A percentile compares a stretch with the other conserved stretches of the same genome.
Evolutionary conservation across 1,140 invertebrate genomes (phyloP).

Genomic region (Drosophila mauritiana): DNA sequence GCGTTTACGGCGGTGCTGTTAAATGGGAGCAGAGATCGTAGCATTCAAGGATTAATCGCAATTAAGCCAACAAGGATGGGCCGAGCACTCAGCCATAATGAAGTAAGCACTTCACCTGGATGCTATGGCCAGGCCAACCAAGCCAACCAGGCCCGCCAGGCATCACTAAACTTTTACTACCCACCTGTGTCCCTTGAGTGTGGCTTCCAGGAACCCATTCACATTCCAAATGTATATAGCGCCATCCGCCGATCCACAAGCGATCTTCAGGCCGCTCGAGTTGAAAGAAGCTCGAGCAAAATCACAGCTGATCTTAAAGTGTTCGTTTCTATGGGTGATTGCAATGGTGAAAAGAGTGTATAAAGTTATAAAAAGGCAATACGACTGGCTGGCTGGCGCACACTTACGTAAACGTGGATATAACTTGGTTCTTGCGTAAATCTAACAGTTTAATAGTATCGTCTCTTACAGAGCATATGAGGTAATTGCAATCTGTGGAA

Average conservation of each 20-base stretch:
- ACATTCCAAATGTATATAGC: constrained; percentile 97
- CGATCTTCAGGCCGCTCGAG: constrained; percentile 93
- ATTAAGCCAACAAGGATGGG: not conserved
- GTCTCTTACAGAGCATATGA: constrained; percentile 96
- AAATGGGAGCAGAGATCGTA: constrained; percentile 11
- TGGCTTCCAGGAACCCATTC: constrained; percentile 90
- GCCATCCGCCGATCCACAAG: constrained; percentile 96
- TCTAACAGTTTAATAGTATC: constrained; percentile 97
- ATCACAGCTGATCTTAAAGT: constrained; percentile 97
- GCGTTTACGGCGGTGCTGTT: constrained; percentile 93
- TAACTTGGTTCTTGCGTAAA: constrained; percentile 96
- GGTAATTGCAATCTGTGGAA: constrained; percentile 92
- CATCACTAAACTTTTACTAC: constrained; percentile 78
- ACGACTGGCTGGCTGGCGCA: too few relatives aligned
- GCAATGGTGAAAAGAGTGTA: not conserved
- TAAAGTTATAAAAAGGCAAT: not conserved
- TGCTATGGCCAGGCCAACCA: too few relatives aligned
- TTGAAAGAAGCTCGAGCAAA: constrained; percentile 97
- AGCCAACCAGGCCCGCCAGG: too few relatives aligned
- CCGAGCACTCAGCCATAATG: not conserved
- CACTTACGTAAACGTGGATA: constrained; percentile 93
- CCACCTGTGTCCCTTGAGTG: constrained; percentile 96
- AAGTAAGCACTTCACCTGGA: not conserved
- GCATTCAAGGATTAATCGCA: not conserved
- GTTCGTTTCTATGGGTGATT: constrained; percentile 90